Base-by-base conservation (phyloP, 2,113 vertebrate genomes). In the Ancistrus triradiatus region DNA sequence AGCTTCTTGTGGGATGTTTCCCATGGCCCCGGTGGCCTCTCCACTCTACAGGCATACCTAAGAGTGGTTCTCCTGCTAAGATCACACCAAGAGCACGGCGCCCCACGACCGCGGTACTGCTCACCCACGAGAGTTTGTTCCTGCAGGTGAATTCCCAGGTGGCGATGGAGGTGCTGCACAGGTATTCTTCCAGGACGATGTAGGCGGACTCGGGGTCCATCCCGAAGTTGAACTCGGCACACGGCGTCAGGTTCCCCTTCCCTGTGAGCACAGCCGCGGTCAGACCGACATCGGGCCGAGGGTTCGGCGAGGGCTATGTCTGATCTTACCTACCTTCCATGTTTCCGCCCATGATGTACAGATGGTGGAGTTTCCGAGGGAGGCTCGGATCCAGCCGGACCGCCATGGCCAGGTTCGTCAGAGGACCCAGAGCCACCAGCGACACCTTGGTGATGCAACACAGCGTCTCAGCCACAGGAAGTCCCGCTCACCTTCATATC, bases 271-370 rank as follows among this genome's bases (percentile, higher is more conserved):
- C 10, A 64, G 70, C 24, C 59, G 6, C 31, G 17, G 24, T 59
- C 22, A 65, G 11, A 33, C 9, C 24, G 24, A 10, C 56, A 7
- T n/a, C 59, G 8, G n/a, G 25, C 6, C 25, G 35, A 17, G 31
- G 9, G n/a, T 49, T 10, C 51, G 52, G 9, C 35, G 7, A 24
- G 37, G 11, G 37, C 19, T 9, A 38, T 11, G 35, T 38, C 35
- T 13, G 11, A 21, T 27, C 3, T 9, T 40, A 22, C 27, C 50
- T 75, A 89, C 88, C 89, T 79, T 90, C 86, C 80, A 83, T 88
- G 70, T 89, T 90, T 27, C 88, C 88, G 0, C 89, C 88, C 87
- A 90, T 90, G 13, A 90, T 85, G 60, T 80, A 84, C 48, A 90
- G 50, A 10, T 84, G 78, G 60, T 82, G 84, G 28, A 89, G 81